phyloP scores from a whole-genome alignment of 92 coral and sea anemone species.

The Palythoa caribaeorum region DNA sequence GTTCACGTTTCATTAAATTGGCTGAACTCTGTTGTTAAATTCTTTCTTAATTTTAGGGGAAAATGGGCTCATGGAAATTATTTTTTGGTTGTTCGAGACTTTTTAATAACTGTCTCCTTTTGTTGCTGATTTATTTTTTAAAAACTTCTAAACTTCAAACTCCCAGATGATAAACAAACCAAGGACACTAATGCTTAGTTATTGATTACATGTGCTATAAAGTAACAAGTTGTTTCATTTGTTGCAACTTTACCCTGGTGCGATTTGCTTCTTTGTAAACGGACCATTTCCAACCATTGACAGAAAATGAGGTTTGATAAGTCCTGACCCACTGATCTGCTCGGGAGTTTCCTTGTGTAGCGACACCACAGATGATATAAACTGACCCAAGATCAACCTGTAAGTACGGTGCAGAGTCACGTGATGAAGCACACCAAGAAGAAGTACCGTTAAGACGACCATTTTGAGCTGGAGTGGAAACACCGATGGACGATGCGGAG shows the following conservation, averaged over 20 bases:
- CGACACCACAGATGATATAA: slow-evolving; percentile 55
- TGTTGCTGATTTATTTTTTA: too few relatives aligned
- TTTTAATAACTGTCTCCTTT: too few relatives aligned
- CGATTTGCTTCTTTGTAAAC: slow-evolving; percentile 10
- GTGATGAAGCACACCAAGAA: slow-evolving; percentile 53
- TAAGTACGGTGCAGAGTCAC: slow-evolving; percentile 31
- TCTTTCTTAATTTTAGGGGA: too few relatives aligned
- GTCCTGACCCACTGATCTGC: slow-evolving; percentile 56
- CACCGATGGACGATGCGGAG: slow-evolving; percentile 32
- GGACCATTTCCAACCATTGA: slow-evolving; percentile 5
- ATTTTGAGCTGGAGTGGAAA: slow-evolving; percentile 43
- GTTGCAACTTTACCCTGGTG: neutral
- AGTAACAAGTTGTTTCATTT: neutral
- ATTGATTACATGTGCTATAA: too few relatives aligned
- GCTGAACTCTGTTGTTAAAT: too few relatives aligned
- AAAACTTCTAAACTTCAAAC: too few relatives aligned
- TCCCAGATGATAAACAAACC: too few relatives aligned
- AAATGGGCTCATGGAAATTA: too few relatives aligned
- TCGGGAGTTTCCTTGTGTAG: slow-evolving; percentile 54
- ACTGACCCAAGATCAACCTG: slow-evolving; percentile 51
- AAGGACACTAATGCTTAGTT: too few relatives aligned
- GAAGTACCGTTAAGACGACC: slow-evolving; percentile 40
- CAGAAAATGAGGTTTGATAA: slow-evolving; percentile 16
- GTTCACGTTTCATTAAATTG: too few relatives aligned
- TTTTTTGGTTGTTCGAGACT: too few relatives aligned